A percentile compares a stretch with the other conserved stretches of the same genome.
These are phyloP conservation scores for Cygnus atratus DNA, from an alignment of 2,113 vertebrate species.

Conservation along the genomic window DNA sequence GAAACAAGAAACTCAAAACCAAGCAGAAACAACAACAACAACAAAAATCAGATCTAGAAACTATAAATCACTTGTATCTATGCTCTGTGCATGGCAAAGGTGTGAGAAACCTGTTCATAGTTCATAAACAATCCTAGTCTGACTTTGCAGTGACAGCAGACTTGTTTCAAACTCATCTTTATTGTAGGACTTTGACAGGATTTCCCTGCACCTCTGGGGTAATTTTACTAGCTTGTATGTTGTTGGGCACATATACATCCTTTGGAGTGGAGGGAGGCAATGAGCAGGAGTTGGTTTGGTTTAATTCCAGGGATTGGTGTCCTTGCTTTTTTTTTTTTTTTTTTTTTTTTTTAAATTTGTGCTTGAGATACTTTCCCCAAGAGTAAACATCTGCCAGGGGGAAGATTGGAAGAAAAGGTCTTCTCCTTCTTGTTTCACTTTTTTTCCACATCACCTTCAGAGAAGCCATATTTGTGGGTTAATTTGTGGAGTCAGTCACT, in stretches of 20 bases:
- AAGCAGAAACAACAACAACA: neutral
- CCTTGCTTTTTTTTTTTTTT: neutral
- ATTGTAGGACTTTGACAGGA: neutral
- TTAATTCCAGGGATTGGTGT: neutral
- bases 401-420: neutral
- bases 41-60: neutral
- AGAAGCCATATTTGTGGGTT: neutral
- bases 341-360: neutral
- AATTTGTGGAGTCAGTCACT: neutral
- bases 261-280: neutral
- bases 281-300: neutral
- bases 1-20: neutral
- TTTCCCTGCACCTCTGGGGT: neutral
- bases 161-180: neutral
- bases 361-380: neutral
- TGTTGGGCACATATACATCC: neutral
- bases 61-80: fast-evolving
- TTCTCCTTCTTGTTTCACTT: neutral
- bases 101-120: neutral
- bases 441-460: neutral
- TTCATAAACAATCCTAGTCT: too few species aligned
- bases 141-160: neutral
- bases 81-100: neutral
- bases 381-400: neutral
- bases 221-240: neutral